Evolutionary conservation across 2,797 vertebrate genomes (phyloP).

Genomic region (Saxicola maurus): DNA sequence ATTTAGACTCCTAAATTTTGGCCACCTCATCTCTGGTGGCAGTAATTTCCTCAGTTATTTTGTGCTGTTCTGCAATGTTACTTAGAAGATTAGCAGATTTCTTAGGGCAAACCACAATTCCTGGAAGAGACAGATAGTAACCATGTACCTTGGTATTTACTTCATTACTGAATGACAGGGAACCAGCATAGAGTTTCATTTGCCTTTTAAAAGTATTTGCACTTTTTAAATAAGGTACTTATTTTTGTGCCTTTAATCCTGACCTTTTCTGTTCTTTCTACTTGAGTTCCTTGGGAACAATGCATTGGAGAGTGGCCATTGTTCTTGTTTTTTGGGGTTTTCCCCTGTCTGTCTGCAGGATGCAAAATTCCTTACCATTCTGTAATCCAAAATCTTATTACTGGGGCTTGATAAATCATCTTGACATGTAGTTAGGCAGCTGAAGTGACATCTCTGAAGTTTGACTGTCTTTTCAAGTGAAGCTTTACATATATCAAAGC

Average conservation of each 20-base stretch:
- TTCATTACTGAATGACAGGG: neutral
- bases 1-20: neutral
- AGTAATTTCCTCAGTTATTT: neutral
- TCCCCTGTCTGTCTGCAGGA: neutral
- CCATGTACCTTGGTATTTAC: rapidly evolving
- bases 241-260: neutral
- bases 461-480: conserved; percentile 14
- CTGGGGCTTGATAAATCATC: neutral
- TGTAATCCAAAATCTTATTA: neutral
- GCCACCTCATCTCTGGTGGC: neutral
- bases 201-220: neutral
- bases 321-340: neutral
- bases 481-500: neutral
- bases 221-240: neutral
- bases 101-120: neutral
- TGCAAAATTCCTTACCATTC: neutral
- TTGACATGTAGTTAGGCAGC: neutral
- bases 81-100: neutral
- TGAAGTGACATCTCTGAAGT: neutral
- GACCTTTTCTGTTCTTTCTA: neutral
- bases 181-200: neutral
- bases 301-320: neutral
- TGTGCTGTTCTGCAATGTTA: neutral
- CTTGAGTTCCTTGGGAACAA: neutral
- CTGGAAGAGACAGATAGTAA: neutral